These are phyloP conservation scores for Microchrysa polita DNA, from an alignment of 2,888 invertebrate genomes.

Conservation along the genomic window DNA sequence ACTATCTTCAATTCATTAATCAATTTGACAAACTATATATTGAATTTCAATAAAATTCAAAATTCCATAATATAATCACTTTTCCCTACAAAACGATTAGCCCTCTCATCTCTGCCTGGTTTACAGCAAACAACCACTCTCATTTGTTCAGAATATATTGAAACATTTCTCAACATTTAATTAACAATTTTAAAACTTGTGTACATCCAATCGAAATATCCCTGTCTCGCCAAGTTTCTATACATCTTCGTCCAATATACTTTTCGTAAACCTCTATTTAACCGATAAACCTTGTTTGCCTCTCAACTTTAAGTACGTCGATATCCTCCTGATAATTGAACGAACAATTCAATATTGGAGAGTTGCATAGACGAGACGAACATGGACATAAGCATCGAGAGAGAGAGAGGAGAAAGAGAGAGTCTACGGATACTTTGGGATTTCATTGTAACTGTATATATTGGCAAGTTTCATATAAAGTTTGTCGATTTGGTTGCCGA, in stretches of 20 bases:
- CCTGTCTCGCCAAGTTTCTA: no score
- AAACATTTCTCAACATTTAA: background rate
- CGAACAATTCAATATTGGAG: constrained; percentile 2
- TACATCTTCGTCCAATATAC: background rate
- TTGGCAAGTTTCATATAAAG: constrained; percentile 5
- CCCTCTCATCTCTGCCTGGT: no score
- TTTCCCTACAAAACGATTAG: no score
- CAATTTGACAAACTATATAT: no score
- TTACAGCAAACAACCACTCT: no score
- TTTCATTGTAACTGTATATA: constrained; percentile 3
- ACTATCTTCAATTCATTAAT: no score
- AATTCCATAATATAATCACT: background rate
- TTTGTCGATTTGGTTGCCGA: background rate
- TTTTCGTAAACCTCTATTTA: background rate
- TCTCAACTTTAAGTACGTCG: background rate
- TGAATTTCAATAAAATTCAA: background rate
- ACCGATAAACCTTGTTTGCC: background rate
- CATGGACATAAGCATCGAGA: background rate
- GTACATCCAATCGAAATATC: background rate
- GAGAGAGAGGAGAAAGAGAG: no score
- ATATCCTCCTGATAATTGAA: background rate
- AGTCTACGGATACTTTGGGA: background rate
- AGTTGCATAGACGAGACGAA: background rate
- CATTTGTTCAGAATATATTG: background rate
- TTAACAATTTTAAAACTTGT: constrained; percentile 3